phyloP scores from a whole-genome alignment of 2,888 invertebrate species.

The Catocala nupta region DNA sequence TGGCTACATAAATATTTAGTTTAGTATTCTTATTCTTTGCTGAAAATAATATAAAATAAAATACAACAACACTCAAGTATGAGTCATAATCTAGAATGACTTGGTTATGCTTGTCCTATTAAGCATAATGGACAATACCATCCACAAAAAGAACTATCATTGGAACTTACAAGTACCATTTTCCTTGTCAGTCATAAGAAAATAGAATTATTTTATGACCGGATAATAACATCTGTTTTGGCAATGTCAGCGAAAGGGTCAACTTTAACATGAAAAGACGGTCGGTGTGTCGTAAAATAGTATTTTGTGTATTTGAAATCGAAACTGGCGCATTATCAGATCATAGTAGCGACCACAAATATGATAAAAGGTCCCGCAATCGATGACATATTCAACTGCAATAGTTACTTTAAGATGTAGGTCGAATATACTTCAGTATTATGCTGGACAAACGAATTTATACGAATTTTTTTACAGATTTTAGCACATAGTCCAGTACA shows the following conservation, averaged over 20 bases:
- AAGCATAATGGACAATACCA: background rate
- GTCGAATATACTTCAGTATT: constrained; percentile 32
- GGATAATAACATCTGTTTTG: background rate
- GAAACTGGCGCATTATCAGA: constrained; percentile 30
- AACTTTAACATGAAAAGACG: background rate
- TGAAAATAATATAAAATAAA: no score
- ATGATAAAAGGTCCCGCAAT: constrained; percentile 57
- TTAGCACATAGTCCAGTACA: background rate
- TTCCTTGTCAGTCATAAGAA: background rate
- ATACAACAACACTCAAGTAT: no score
- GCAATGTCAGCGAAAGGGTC: background rate
- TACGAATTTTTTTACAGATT: constrained; percentile 1
- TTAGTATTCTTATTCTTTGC: no score
- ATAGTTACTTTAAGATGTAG: constrained; percentile 52
- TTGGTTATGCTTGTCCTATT: background rate
- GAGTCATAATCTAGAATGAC: background rate
- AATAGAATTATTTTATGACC: background rate
- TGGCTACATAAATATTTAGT: no score
- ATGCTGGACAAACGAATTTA: constrained; percentile 15
- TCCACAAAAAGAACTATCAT: background rate
- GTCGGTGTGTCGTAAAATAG: background rate
- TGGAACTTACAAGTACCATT: no score
- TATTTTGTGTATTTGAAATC: constrained; percentile 5
- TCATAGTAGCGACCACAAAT: constrained; percentile 40
- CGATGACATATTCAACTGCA: constrained; percentile 56